Percentiles rank a stretch among this genome's conserved stretches.
Evolutionary conservation across 2,113 vertebrate species (phyloP).

Genomic region (Tetrax tetrax): DNA sequence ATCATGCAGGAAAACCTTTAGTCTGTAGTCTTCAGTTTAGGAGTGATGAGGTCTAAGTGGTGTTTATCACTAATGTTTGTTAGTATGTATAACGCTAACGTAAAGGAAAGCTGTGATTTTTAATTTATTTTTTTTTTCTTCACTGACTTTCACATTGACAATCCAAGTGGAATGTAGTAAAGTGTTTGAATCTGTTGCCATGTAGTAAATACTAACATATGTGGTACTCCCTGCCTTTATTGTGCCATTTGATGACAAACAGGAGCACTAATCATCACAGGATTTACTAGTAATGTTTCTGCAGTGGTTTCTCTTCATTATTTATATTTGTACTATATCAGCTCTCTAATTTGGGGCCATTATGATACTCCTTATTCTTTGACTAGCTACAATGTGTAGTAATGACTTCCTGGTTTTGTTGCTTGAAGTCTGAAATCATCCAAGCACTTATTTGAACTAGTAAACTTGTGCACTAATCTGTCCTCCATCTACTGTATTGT

Average conservation of each 20-base stretch:
- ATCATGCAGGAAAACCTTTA: background rate
- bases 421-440: background rate
- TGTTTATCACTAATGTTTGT: background rate
- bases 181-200: background rate
- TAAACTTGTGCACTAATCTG: background rate
- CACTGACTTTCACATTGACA: background rate
- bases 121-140: background rate
- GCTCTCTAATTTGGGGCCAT: background rate
- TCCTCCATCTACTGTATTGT: background rate
- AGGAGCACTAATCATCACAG: background rate
- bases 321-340: background rate
- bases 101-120: background rate
- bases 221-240: background rate
- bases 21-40: background rate
- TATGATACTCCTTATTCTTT: background rate
- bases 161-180: background rate
- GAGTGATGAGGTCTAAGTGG: background rate
- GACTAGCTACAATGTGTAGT: background rate
- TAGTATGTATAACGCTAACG: background rate
- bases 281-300: background rate
- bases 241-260: background rate
- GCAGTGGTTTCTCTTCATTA: background rate
- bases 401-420: background rate
- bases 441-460: background rate
- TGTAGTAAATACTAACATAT: background rate